phyloP scores from a whole-genome alignment of 1,140 invertebrate genomes.

The Amphibalanus amphitrite region DNA sequence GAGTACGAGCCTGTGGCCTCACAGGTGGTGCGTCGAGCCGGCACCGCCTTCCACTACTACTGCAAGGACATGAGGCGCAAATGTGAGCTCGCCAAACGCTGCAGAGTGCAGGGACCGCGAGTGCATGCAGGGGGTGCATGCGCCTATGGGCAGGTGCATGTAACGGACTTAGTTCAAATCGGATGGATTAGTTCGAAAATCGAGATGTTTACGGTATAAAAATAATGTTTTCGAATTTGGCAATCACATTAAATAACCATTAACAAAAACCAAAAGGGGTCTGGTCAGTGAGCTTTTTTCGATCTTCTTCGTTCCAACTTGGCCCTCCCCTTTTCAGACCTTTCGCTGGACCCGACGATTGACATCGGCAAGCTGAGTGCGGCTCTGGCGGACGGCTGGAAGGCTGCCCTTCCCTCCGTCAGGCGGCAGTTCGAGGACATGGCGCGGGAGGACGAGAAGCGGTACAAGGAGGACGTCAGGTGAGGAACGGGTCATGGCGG shows the following conservation, averaged over 20 bases:
- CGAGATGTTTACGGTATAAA: too few species aligned
- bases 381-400: not conserved
- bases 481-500: not conserved
- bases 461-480: not conserved
- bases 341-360: not conserved
- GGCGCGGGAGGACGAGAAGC: not conserved
- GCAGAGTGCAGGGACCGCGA: too few species aligned
- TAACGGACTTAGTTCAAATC: too few species aligned
- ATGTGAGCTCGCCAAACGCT: not conserved
- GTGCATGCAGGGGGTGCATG: too few species aligned
- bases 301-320: too few species aligned
- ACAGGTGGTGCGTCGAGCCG: not conserved
- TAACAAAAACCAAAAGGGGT: too few species aligned
- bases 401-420: not conserved
- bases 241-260: too few species aligned
- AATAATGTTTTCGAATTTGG: too few species aligned
- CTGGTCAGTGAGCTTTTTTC: too few species aligned
- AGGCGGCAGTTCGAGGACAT: not conserved
- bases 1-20: not conserved
- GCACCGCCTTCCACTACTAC: not conserved
- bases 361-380: not conserved
- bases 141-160: too few species aligned
- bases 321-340: not conserved
- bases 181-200: too few species aligned
- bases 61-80: not conserved